Conservation (phyloP, 2,113 vertebrate species). For the Dendropsophus ebraccatus region DNA sequence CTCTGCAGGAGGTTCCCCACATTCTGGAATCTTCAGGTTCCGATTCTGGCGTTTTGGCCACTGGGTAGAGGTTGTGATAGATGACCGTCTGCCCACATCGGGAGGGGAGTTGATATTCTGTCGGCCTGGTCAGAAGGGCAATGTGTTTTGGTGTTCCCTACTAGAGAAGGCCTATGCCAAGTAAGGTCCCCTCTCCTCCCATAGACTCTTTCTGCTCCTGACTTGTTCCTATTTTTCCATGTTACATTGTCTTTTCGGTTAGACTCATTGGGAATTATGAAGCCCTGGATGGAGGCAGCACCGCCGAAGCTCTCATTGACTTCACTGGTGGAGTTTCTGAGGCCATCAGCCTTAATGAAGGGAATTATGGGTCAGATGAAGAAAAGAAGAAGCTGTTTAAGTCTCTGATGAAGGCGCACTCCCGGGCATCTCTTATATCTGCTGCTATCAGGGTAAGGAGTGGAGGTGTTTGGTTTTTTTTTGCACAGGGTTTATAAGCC, state of each 20-base stretch:
- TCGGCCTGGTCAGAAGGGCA: constrained; percentile 71
- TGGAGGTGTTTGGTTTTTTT: background rate
- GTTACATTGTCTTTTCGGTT: background rate
- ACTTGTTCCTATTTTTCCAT: background rate
- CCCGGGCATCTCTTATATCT: constrained; percentile 75
- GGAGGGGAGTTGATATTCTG: constrained; percentile 80
- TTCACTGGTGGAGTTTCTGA: constrained; percentile 82
- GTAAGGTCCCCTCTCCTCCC: constrained; percentile 62
- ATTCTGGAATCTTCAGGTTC: constrained; percentile 81
- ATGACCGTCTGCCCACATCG: constrained; percentile 76
- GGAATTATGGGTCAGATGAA: constrained; percentile 61
- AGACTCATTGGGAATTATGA: constrained; percentile 82
- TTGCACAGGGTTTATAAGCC: no score
- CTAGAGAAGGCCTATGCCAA: constrained; percentile 84
- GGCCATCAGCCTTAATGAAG: constrained; percentile 70
- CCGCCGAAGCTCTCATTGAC: constrained; percentile 79
- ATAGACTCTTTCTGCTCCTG: background rate
- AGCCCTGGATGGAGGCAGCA: constrained; percentile 81
- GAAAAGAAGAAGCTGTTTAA: constrained; percentile 76
- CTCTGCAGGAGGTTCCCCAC: constrained; percentile 66
- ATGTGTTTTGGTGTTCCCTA: constrained; percentile 82
- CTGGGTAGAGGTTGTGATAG: constrained; percentile 80
- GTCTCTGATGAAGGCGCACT: constrained; percentile 71
- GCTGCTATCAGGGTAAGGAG: constrained; percentile 76
- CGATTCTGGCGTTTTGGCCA: constrained; percentile 79